phyloP scores from a whole-genome alignment of 2,113 vertebrate species.

The Megaleporinus macrocephalus region DNA sequence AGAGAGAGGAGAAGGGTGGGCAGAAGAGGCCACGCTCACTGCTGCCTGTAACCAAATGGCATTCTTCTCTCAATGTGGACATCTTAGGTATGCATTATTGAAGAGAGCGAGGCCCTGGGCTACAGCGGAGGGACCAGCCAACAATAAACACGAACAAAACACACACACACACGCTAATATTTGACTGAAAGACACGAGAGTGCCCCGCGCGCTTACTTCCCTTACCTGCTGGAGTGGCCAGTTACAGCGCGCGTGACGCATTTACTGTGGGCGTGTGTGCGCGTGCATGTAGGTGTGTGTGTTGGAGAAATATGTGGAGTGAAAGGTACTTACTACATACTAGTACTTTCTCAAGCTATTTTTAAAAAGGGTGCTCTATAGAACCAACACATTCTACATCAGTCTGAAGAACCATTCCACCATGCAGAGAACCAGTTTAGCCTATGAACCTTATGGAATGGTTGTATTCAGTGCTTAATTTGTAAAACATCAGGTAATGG shows the following conservation, averaged over 20 bases:
- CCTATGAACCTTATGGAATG: no score
- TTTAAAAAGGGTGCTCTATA: no score
- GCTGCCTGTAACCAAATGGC: constrained; percentile 58
- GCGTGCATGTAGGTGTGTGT: background rate
- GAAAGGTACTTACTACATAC: no score
- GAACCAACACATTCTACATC: no score
- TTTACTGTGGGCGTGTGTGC: background rate
- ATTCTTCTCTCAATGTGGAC: constrained; percentile 51
- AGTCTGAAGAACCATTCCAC: no score
- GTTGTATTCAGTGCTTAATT: no score
- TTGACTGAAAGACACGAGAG: constrained; percentile 47
- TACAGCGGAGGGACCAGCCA: constrained; percentile 40
- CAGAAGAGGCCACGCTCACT: constrained; percentile 48
- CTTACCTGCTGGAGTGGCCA: constrained; percentile 23
- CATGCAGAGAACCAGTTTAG: no score
- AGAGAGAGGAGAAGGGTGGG: constrained; percentile 44
- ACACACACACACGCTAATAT: constrained; percentile 30
- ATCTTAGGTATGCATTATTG: constrained; percentile 56
- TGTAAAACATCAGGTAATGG: no score
- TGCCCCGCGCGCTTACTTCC: background rate
- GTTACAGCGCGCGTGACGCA: background rate
- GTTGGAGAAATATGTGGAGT: background rate
- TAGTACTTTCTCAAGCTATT: no score
- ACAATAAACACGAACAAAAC: constrained; percentile 48
- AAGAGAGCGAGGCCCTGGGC: constrained; percentile 50